These are phyloP conservation scores for Drosophila dives DNA, from an alignment of 2,888 invertebrate species.

Conservation along the genomic window DNA sequence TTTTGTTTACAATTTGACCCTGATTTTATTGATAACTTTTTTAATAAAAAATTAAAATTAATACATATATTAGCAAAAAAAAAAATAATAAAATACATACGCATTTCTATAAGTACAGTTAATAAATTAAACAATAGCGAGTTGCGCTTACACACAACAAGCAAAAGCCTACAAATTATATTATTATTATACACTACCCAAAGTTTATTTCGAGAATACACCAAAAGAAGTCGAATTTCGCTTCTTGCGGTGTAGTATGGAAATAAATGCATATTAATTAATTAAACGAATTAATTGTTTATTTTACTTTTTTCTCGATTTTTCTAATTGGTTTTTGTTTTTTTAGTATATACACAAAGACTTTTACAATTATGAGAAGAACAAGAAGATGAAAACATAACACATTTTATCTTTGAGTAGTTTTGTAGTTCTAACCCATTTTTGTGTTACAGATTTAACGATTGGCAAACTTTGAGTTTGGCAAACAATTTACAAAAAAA, in stretches of 20 bases:
- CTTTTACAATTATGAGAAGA: constrained; percentile 47
- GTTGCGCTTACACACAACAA: constrained; percentile 34
- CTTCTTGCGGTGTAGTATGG: constrained; percentile 73
- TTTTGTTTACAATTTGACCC: constrained; percentile 58
- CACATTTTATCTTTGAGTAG: constrained; percentile 37
- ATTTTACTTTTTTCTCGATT: constrained; percentile 16
- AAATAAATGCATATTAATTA: constrained; percentile 75
- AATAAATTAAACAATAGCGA: constrained; percentile 81
- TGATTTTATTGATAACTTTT: constrained; percentile 61
- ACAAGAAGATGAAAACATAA: constrained; percentile 28
- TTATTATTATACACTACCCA: constrained; percentile 22
- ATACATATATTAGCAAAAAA: constrained; percentile 67
- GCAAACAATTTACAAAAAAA: constrained; percentile 35
- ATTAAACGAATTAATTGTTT: constrained; percentile 36
- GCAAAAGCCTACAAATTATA: constrained; percentile 7
- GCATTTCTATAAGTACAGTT: constrained; percentile 82
- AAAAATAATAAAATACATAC: constrained; percentile 51
- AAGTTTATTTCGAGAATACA: constrained; percentile 74
- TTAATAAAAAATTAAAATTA: constrained; percentile 66
- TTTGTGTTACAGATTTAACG: constrained; percentile 46
- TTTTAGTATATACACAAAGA: constrained; percentile 75
- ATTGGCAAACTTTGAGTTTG: constrained; percentile 74
- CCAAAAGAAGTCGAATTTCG: constrained; percentile 57
- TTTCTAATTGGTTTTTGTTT: constrained; percentile 18
- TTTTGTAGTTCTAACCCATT: constrained; percentile 68